These are phyloP conservation scores for Sphenodon punctatus DNA, from an alignment of 2,797 vertebrate species.

Conservation along the genomic window DNA sequence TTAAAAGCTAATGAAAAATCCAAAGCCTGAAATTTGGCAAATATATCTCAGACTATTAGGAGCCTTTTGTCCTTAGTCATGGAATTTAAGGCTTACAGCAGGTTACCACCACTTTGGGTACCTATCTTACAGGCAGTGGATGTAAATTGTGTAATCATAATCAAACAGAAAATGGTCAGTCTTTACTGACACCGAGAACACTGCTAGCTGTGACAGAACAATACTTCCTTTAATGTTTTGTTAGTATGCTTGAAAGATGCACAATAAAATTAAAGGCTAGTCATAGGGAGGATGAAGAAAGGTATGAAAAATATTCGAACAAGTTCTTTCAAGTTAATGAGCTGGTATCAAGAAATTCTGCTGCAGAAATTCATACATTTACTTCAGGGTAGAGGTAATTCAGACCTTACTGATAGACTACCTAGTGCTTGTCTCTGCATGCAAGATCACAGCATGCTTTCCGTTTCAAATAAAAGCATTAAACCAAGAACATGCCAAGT, in stretches of 20 bases:
- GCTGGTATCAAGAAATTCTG: constrained; percentile 39
- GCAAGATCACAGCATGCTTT: rapidly evolving
- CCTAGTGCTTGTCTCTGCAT: not conserved
- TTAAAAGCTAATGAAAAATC: too few relatives aligned
- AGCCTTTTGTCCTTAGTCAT: not conserved
- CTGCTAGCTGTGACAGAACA: too few relatives aligned
- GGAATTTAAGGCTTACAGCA: not conserved
- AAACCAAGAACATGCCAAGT: not conserved
- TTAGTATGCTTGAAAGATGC: too few relatives aligned
- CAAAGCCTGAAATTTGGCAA: not conserved
- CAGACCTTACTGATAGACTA: not conserved
- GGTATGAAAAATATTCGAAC: constrained; percentile 23
- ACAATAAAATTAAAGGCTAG: constrained; percentile 2
- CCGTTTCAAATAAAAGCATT: not conserved
- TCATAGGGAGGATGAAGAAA: not conserved
- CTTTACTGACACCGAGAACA: too few relatives aligned
- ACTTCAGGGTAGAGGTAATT: not conserved
- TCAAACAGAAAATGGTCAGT: too few relatives aligned
- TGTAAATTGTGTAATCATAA: too few relatives aligned
- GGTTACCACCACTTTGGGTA: too few relatives aligned
- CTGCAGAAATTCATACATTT: constrained; percentile 21
- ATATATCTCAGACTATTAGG: not conserved
- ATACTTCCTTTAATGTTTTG: too few relatives aligned
- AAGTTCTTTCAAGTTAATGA: constrained; percentile 44
- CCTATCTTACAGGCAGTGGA: too few relatives aligned